phyloP scores from a whole-genome alignment of 2,888 invertebrate species.

The Apoda limacodes region DNA sequence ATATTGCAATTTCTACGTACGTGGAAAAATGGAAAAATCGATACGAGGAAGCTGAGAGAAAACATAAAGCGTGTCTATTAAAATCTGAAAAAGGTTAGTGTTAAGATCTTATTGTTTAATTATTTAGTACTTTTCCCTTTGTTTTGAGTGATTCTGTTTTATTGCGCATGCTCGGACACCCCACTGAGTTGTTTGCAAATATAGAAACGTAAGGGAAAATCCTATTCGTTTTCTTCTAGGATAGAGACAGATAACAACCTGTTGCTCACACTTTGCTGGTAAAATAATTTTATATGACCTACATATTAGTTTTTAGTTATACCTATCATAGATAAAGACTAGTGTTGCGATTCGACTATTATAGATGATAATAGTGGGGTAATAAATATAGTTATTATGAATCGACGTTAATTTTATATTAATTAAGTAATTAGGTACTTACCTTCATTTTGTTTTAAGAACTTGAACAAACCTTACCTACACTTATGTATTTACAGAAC shows the following conservation, averaged over 20 bases:
- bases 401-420: too few species aligned
- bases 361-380: too few species aligned
- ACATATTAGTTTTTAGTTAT: too few species aligned
- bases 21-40: constrained; percentile 75
- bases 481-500: too few species aligned
- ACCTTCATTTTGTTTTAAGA: too few species aligned
- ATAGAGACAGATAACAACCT: constrained; percentile 58
- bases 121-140: constrained; percentile 27
- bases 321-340: too few species aligned
- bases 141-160: constrained; percentile 21
- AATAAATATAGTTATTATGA: too few species aligned
- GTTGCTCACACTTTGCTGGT: constrained; percentile 62
- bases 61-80: constrained; percentile 73
- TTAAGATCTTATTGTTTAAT: too few species aligned
- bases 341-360: too few species aligned
- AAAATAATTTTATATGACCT: too few species aligned
- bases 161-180: constrained; percentile 52
- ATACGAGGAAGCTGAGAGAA: constrained; percentile 78
- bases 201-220: constrained; percentile 48
- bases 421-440: too few species aligned
- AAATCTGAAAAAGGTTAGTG: constrained; percentile 78
- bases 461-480: too few species aligned
- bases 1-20: constrained; percentile 60
- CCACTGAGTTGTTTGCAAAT: constrained; percentile 46
- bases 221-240: constrained; percentile 58